These are phyloP conservation scores for Hirudinaria manillensis DNA, from an alignment of 2,888 invertebrate species.

Conservation along the genomic window DNA sequence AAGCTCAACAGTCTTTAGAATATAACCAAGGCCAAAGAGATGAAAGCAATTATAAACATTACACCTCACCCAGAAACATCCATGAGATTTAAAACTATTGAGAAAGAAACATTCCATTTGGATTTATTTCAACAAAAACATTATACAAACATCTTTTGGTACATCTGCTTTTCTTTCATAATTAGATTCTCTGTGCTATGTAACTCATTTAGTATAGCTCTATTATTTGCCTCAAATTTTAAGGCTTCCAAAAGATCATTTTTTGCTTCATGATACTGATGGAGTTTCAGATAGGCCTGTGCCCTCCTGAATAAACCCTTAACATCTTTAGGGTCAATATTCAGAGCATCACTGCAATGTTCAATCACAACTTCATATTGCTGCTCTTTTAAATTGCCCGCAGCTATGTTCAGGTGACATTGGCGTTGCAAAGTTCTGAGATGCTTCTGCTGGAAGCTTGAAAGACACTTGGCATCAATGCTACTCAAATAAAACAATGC, in stretches of 20 bases:
- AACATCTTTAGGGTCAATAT: constrained; percentile 67
- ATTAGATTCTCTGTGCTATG: constrained; percentile 28
- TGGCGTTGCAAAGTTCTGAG: constrained; percentile 34
- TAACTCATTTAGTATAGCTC: constrained; percentile 34
- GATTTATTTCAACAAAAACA: not conserved
- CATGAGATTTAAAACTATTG: no score
- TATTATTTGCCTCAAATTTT: constrained; percentile 37
- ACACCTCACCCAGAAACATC: no score
- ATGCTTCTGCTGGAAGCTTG: constrained; percentile 16
- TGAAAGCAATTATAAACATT: no score
- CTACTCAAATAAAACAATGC: constrained; percentile 33
- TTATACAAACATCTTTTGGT: constrained; percentile 39
- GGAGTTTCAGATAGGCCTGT: constrained; percentile 53
- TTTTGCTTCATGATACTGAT: constrained; percentile 36
- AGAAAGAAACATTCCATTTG: no score
- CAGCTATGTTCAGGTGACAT: constrained; percentile 39
- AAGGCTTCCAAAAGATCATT: constrained; percentile 35
- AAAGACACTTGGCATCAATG: constrained; percentile 23
- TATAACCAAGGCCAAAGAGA: no score
- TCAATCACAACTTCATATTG: constrained; percentile 66
- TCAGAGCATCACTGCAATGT: constrained; percentile 69
- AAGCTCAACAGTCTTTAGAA: no score
- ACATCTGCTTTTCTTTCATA: constrained; percentile 38
- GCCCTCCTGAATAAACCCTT: constrained; percentile 83
- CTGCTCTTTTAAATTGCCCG: constrained; percentile 61